Base-by-base conservation (phyloP, 1,140 invertebrate genomes). In the Bilobella aurantiaca region DNA sequence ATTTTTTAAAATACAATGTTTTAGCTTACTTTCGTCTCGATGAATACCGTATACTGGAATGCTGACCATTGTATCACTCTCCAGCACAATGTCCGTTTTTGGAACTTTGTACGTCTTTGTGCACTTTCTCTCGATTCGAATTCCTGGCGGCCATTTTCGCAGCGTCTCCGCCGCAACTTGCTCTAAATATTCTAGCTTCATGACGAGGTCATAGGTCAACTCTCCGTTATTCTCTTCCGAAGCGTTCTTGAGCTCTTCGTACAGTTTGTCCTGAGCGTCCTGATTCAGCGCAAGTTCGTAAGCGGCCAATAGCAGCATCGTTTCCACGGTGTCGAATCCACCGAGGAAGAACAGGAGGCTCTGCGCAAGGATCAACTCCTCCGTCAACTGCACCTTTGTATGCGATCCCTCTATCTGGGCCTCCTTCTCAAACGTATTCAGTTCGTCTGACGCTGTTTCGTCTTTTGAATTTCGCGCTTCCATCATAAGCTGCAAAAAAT, bases 121-220 rank as follows among this genome's bases (percentile, higher is more conserved):
- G 1, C 80, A 79, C 23, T 76, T 75, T 42, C 84, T 76, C 69
- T 80, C 74, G 1, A 86, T 63, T 12, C 79, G 73, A 0, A 79
- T 74, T 30, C 80, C 78, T 1, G 83, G 77, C 0, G 84, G 80
- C 71, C 84, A 82, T 69, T 81, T 78, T 1, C 63, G 27, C 1
- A 65, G 31, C 1, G 57, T 47, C 31, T 65, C 63, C 29, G 34
- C 28, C 23, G 71, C 61, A 25, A 71, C 61, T 56, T 58, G 60
- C 18, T 71, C 71, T 25, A 66, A 32, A 49, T 71, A 71, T 29
- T 60, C 60, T 1, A 66, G 27, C 25, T 66, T 31, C 5, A 64
- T 47, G 2, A 71, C 42, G 18, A 37, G 23, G 1, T 73, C 69
- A 62, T 73, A 67, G 16, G 25, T 63, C 1, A 71, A 27, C 46